Base-by-base conservation (phyloP, 2,113 vertebrate species). In the Daboia siamensis region DNA sequence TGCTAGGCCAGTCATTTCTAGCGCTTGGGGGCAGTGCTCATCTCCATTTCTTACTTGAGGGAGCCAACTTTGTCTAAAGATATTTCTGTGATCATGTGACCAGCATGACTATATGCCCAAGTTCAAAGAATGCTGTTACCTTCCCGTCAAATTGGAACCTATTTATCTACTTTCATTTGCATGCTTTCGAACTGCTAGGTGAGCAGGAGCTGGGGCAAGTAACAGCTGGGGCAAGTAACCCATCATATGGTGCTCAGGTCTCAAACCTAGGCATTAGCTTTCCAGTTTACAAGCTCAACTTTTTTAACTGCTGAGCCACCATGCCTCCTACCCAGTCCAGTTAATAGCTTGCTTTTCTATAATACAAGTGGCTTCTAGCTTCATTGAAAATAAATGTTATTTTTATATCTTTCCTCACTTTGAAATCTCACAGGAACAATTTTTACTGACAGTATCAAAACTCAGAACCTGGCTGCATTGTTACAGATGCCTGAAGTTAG, bases 361-460 rank as follows among this genome's bases (percentile, higher is more conserved):
- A 97, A 96, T 96, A 96, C 94, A 93, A 92, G 96, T 91, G 84
- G 96, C 94, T 97, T 97, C 96, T 97, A 94, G 96, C 97, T 97
- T 98, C 97, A 97, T 95, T 97, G 97, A 94, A 94, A 95, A 92
- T 90, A 94, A 95, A 90, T 97, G 94, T 95, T 91, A 93, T 86
- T 96, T 91, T 91, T 93, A n/a, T 93, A 59, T 48, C 11, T 88
- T 3, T 29, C 29, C 24, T 97, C 92, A 96, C 92, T 95, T 57
- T 92, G 94, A 85, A 89, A 93, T 90, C 97, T 97, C 96, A 95
- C 97, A 97, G 96, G 97, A 97, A 97, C 95, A 94, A 94, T 95
- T 95, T 95, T 97, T 97, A 97, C 96, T 98, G 97, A 97, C 97
- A 97, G 96, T 97, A 96, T 96, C 97, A 94, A 96, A 97, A 97